Base-by-base conservation (phyloP, 2,888 invertebrate species). In the Belgica antarctica region DNA sequence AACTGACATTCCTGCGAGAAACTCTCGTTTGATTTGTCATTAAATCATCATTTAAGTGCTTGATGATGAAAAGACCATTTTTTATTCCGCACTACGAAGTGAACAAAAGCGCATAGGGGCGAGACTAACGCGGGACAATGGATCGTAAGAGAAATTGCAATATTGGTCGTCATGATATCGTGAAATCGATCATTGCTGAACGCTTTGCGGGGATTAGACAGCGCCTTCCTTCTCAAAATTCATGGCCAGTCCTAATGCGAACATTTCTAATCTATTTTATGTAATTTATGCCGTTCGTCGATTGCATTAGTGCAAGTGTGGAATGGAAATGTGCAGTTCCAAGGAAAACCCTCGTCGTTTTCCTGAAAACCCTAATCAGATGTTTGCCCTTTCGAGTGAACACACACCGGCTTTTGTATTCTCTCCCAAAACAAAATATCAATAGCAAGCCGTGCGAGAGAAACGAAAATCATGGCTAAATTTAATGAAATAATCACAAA, bases 301-400 rank as follows among this genome's bases (percentile, higher is more conserved):
- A 66, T 66, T 66, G 52, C 52, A 66, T 66, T 66, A 66, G 22
- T 46, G 46, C 66, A 66, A 66, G 66, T 66, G 66, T n/a, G 47
- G 52, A 17, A 19, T 22, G 41, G 47, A 65, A 63, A 65, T 65
- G 65, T 65, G 46, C 65, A 41, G 1, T 63, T 34, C 24, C 36
- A 27, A 27, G 41, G 10, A 17, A 22, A 52, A 17, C 52, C 52
- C 12, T 22, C 7, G 12, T 7, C 22, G 22, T 22, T 19, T 52
- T 8, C 52, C 3, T 19, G 22, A 15, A 46, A 65, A 65, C 65
- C 65, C 65, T 46, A 46, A 46, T 65, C 41, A 24, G 27, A 62
- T 22, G 62, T 36, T 65, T 46, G 25, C 46, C 19, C 25, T 12
- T 59, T 59, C 25, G 19, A 19, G 25, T 22, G 52, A 19, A 52